Evolutionary conservation across 2,888 invertebrate genomes (phyloP).

Genomic region (Euclidia mi): DNA sequence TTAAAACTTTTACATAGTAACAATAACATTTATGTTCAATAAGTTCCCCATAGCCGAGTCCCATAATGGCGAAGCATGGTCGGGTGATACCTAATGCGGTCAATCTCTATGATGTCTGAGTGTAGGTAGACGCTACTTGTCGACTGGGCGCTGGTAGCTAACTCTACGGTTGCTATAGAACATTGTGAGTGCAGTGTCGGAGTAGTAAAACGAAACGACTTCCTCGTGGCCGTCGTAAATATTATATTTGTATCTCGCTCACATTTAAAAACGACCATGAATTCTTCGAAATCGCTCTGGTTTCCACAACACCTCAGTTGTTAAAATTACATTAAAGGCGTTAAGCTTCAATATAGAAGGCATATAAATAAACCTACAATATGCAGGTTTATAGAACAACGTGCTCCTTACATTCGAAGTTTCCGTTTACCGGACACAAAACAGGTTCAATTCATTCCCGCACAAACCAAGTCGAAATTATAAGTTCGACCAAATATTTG

Average conservation of each 20-base stretch:
- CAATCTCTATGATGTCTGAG: constrained; percentile 49
- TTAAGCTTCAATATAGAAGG: constrained; percentile 66
- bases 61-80: constrained; percentile 24
- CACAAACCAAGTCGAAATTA: constrained; percentile 73
- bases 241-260: constrained; percentile 38
- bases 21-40: constrained; percentile 52
- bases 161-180: constrained; percentile 20
- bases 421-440: constrained; percentile 74
- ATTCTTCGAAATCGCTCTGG: constrained; percentile 50
- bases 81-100: constrained; percentile 47
- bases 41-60: constrained; percentile 42
- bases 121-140: constrained; percentile 28
- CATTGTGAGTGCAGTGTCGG: constrained; percentile 30
- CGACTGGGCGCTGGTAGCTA: constrained; percentile 21
- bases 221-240: constrained; percentile 36
- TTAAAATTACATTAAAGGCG: constrained; percentile 62
- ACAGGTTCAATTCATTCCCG: constrained; percentile 75
- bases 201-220: constrained; percentile 38
- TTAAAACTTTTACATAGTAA: constrained; percentile 50
- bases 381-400: constrained; percentile 82
- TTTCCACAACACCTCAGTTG: constrained; percentile 55
- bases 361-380: constrained; percentile 79
- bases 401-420: constrained; percentile 77
- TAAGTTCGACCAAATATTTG: constrained; percentile 68
- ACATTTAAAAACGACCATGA: constrained; percentile 48